A percentile compares a stretch with the other conserved stretches of the same genome.
Conservation (phyloP, 2,113 vertebrate genomes). For the Platysternon megacephalum region DNA sequence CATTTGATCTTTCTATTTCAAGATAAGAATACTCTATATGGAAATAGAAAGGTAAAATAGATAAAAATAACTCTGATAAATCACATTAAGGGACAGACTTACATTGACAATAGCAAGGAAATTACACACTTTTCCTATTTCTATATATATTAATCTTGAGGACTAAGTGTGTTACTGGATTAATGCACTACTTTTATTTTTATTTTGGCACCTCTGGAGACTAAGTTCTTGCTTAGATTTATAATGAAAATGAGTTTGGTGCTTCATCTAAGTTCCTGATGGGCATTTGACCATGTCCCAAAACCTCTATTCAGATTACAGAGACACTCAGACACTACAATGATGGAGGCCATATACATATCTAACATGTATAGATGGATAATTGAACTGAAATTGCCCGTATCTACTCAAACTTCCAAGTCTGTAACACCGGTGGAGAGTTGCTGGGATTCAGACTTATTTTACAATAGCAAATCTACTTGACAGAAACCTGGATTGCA, state of each 20-base stretch:
- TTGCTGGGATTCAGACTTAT: not conserved
- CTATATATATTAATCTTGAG: not conserved
- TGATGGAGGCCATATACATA: not conserved
- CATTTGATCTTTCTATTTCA: constrained; percentile 8
- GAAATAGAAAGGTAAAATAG: constrained; percentile 18
- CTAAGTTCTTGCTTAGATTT: not conserved
- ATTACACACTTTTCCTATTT: not conserved
- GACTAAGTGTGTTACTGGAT: not conserved
- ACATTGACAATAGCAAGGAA: constrained; percentile 4
- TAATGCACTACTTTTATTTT: not conserved
- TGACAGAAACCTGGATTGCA: not conserved
- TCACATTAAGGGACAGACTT: constrained; percentile 17
- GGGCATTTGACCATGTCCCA: not conserved
- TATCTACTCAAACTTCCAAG: not conserved
- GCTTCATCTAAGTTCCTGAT: not conserved
- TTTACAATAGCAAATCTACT: not conserved
- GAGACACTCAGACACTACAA: not conserved
- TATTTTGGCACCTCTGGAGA: not conserved
- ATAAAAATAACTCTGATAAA: constrained; percentile 26
- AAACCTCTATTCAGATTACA: fast-evolving
- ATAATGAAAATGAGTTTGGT: not conserved
- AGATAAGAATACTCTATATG: not conserved
- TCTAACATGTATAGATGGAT: fast-evolving
- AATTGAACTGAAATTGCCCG: not conserved
- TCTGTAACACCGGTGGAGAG: not conserved